These are phyloP conservation scores for Tiliacea aurago DNA, from an alignment of 2,888 invertebrate species.

Conservation along the genomic window DNA sequence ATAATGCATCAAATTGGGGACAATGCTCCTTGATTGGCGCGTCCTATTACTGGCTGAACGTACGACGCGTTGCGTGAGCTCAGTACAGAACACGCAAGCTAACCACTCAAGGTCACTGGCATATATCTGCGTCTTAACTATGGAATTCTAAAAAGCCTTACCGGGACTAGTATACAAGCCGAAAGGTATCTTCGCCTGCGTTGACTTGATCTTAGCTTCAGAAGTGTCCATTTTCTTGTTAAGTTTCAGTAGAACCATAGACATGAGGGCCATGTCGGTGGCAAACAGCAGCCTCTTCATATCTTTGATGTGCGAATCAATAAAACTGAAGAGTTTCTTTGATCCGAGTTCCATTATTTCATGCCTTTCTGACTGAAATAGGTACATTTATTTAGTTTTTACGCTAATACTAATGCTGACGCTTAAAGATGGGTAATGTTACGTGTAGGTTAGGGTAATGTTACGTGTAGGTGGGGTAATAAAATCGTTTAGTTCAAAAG, in stretches of 20 bases:
- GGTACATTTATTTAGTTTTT: neutral
- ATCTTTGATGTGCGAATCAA: slow-evolving; percentile 84
- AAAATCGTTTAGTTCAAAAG: neutral
- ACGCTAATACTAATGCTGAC: neutral
- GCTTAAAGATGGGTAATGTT: neutral
- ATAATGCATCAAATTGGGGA: no score
- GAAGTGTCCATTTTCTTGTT: slow-evolving; percentile 89
- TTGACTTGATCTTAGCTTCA: slow-evolving; percentile 84
- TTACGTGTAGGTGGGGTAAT: neutral
- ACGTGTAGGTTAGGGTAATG: neutral
- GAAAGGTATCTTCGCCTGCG: slow-evolving; percentile 87
- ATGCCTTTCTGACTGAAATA: slow-evolving; percentile 78
- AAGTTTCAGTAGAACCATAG: slow-evolving; percentile 85
- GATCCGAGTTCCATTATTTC: slow-evolving; percentile 79
- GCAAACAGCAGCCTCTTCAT: slow-evolving; percentile 84
- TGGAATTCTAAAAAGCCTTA: slow-evolving; percentile 50
- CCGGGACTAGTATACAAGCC: slow-evolving; percentile 87
- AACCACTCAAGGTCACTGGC: no score
- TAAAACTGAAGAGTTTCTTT: slow-evolving; percentile 80
- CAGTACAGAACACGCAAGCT: no score
- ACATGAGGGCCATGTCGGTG: slow-evolving; percentile 86
- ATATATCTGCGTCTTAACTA: no score
- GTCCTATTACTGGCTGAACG: no score
- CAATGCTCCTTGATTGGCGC: no score
- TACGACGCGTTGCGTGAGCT: no score